These are phyloP conservation scores for Heliconius erato DNA, from an alignment of 2,888 invertebrate genomes.

Conservation along the genomic window DNA sequence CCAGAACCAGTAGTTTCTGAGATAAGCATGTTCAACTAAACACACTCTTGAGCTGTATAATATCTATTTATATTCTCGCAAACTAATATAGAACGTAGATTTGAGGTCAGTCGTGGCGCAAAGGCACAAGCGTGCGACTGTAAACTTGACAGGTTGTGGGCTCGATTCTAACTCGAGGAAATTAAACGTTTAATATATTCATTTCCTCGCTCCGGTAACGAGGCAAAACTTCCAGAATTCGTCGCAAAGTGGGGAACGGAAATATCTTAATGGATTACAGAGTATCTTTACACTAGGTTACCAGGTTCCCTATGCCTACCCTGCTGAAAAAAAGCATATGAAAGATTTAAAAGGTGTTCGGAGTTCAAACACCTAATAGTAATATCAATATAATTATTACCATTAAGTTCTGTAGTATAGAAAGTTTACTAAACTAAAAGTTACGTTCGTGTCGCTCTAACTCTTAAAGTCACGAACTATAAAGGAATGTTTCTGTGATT, in stretches of 20 bases:
- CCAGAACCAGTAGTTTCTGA: no score
- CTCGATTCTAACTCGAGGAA: not conserved
- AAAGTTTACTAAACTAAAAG: not conserved
- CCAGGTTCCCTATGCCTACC: no score
- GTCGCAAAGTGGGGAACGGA: no score
- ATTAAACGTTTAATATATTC: not conserved
- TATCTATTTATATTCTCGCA: no score
- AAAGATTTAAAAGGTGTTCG: not conserved
- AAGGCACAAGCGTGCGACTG: not conserved
- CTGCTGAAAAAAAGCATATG: no score
- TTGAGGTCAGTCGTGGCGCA: no score
- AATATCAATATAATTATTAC: not conserved
- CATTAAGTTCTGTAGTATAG: not conserved
- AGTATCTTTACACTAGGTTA: no score
- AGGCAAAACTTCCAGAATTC: not conserved
- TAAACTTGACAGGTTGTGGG: not conserved
- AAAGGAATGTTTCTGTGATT: constrained; percentile 18
- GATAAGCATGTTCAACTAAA: no score
- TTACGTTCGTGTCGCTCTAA: constrained; percentile 25
- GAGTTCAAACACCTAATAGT: not conserved
- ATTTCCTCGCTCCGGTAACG: not conserved
- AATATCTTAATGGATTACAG: no score
- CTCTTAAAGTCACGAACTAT: constrained; percentile 27
- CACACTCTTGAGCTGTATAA: no score
- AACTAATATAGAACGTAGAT: no score